Evolutionary conservation across 1,140 invertebrate genomes (phyloP), one percentile per base, ranked within the genome.

Genomic region (Zaprionus davidi): DNA sequence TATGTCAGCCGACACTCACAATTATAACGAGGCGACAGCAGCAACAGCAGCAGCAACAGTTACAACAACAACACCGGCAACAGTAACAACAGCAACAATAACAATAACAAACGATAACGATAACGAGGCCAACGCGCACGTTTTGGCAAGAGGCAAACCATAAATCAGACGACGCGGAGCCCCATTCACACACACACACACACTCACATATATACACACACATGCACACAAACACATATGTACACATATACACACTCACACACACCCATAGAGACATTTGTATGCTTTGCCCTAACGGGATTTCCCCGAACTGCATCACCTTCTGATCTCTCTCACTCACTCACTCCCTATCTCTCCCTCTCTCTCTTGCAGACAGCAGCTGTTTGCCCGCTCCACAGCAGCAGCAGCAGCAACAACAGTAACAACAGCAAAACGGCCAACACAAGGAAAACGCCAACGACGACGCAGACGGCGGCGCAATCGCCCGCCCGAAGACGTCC

Each of bases 391-490:
- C 79, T 69, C 26, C 36, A 24, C 56, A 41, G 31, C 57, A 51
- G 26, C 63, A 82, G 41, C 57, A 63, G 56, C 44, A 79, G 28
- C 20, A 71, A 31, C 55, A 60, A 46, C 44, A 31, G 57, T 15
- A 64, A 53, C 60, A 73, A 49, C 68, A 71, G 13, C 83, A 88
- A 76, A 72, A 88, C 84, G 85, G 84, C 81, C 66, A 79, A 71
- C 56, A 56, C 70, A 58, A 65, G 71, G 63, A 59, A 53, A 46
- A 59, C 62, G 68, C 36, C 28, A 73, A 24, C 49, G 71, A 57
- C 78, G 74, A 73, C 74, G 70, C 56, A 64, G 74, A 51, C 57
- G 60, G 15, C 53, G 63, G 56, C 46, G 56, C 20, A 22, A 51
- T 63, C 46, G 76, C 70, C 22, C 70, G 56, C 62, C 63, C 69